Evolutionary conservation across 2,888 invertebrate genomes (phyloP).

Genomic region (Theodoxus fluviatilis): DNA sequence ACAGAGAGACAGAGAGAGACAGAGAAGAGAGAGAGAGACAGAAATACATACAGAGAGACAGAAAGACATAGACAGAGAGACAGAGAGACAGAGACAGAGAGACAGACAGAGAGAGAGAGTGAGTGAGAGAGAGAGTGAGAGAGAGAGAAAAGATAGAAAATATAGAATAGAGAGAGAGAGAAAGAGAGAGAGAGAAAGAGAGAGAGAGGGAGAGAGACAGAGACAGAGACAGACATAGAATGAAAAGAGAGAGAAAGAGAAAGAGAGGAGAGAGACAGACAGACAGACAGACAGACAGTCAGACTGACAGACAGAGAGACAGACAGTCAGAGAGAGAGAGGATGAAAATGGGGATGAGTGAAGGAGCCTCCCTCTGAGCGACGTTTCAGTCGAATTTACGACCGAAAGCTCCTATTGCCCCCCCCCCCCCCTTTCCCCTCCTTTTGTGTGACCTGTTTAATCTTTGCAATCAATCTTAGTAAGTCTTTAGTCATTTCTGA

Average conservation of each 20-base stretch:
- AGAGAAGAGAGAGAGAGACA: too few relatives aligned
- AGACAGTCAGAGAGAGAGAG: background rate
- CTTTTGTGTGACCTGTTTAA: too few relatives aligned
- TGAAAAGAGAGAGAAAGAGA: background rate
- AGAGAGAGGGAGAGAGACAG: constrained; percentile 6
- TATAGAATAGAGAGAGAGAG: background rate
- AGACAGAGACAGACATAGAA: background rate
- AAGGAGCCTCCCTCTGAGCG: too few relatives aligned
- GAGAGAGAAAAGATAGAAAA: constrained; percentile 1
- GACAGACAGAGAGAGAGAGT: constrained; percentile 17
- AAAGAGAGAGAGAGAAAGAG: constrained; percentile 18
- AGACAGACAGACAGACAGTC: background rate
- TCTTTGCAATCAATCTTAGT: too few relatives aligned
- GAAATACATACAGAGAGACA: background rate
- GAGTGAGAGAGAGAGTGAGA: constrained; percentile 19
- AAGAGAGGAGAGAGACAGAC: background rate
- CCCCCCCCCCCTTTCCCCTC: too few relatives aligned
- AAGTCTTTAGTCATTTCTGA: too few relatives aligned
- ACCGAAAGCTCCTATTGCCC: too few relatives aligned
- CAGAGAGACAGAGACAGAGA: constrained; percentile 12
- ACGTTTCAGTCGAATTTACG: too few relatives aligned
- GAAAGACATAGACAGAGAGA: background rate
- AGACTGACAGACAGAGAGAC: background rate
- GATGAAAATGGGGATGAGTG: too few relatives aligned
- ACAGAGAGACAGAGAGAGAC: too few relatives aligned